A percentile compares a stretch with the other conserved stretches of the same genome.
phyloP scores from a whole-genome alignment of 1,140 invertebrate species.

The Neodiprion virginianus region DNA sequence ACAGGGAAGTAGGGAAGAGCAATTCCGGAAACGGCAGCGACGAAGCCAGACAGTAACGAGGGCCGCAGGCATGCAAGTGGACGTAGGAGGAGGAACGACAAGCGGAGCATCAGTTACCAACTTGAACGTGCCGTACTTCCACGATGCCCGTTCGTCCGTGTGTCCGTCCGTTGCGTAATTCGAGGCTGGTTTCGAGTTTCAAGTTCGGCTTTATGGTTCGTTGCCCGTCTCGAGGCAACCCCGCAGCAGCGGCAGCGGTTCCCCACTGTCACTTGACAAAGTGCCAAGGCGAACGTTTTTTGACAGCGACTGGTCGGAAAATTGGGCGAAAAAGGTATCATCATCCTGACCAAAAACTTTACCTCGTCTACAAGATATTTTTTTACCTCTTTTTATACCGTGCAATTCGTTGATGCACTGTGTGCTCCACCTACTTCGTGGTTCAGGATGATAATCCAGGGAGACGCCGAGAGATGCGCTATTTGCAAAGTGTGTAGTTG shows the following conservation, averaged over 20 bases:
- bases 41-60: background rate
- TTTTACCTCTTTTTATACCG: background rate
- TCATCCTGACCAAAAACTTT: no score
- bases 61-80: background rate
- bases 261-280: background rate
- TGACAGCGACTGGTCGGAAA: background rate
- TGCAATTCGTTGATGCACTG: background rate
- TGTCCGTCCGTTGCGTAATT: slow-evolving; percentile 4
- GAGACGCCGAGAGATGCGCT: background rate
- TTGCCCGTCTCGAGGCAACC: background rate
- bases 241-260: background rate
- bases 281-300: background rate
- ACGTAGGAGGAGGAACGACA: background rate
- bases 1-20: background rate
- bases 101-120: no score
- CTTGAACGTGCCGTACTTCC: background rate
- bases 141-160: background rate
- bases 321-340: no score
- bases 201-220: background rate
- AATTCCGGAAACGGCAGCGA: background rate
- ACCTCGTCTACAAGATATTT: background rate
- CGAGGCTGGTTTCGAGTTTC: background rate
- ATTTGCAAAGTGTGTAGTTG: slow-evolving; percentile 12
- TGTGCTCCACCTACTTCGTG: no score
- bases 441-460: slow-evolving; percentile 9